These are phyloP conservation scores for Trilocha varians DNA, from an alignment of 2,888 invertebrate genomes.

Conservation along the genomic window DNA sequence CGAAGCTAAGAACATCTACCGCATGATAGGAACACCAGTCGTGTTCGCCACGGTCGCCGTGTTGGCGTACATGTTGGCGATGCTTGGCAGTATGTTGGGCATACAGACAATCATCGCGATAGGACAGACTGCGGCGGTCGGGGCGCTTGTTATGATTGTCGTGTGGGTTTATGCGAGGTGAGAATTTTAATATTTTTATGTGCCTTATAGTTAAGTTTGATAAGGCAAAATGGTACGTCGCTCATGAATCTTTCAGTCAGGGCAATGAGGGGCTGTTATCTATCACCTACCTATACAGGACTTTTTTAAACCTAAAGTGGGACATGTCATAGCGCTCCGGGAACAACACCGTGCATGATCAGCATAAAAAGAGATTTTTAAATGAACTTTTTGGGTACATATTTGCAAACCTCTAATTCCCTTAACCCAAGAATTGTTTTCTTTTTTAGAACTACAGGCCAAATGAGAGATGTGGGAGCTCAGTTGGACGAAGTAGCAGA, in stretches of 20 bases:
- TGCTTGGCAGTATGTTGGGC: slow-evolving; percentile 83
- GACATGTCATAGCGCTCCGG: no score
- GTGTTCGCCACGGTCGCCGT: slow-evolving; percentile 89
- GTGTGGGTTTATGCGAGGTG: slow-evolving; percentile 93
- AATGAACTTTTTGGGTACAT: no score
- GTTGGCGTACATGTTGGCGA: slow-evolving; percentile 86
- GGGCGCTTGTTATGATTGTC: slow-evolving; percentile 80
- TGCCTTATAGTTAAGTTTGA: no score
- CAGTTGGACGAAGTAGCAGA: slow-evolving; percentile 19
- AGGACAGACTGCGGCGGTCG: slow-evolving; percentile 82
- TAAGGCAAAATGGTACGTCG: no score
- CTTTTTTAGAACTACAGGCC: slow-evolving; percentile 16
- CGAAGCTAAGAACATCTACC: slow-evolving; percentile 97
- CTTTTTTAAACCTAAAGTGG: no score
- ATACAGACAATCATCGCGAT: slow-evolving; percentile 83
- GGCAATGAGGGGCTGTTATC: no score
- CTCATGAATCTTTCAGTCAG: no score
- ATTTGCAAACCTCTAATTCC: no score
- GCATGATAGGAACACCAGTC: slow-evolving; percentile 93
- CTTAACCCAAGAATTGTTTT: no score
- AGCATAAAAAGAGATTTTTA: no score
- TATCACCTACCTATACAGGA: no score
- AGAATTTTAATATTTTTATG: not conserved
- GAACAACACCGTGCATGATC: no score
- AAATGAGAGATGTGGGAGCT: slow-evolving; percentile 18